phyloP scores from a whole-genome alignment of 2,113 vertebrate genomes.

The Microcebus ravelobensis region DNA sequence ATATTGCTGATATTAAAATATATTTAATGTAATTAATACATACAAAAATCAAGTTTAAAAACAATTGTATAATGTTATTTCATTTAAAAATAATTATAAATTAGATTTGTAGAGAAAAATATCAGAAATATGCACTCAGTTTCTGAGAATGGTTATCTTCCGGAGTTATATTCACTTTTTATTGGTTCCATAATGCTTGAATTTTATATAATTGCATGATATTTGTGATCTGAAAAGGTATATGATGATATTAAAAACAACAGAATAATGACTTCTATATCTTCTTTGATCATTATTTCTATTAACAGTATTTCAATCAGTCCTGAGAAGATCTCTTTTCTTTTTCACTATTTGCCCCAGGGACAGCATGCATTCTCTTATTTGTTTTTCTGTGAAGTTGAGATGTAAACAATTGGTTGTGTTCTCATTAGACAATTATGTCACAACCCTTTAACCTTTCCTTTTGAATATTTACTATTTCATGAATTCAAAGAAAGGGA shows the following conservation, averaged over 20 bases:
- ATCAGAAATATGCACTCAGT: not conserved
- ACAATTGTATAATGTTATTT: not conserved
- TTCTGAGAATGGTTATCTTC: not conserved
- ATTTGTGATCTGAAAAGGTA: not conserved
- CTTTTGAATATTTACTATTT: slow-evolving; percentile 46
- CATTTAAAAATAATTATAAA: slow-evolving; percentile 1
- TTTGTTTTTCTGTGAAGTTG: not conserved
- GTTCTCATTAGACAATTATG: slow-evolving; percentile 15
- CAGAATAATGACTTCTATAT: not conserved
- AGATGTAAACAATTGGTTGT: slow-evolving; percentile 17
- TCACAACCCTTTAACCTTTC: slow-evolving; percentile 3
- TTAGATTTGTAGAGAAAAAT: not conserved
- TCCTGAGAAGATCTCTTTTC: not conserved
- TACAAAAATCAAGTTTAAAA: not conserved
- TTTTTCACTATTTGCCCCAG: not conserved
- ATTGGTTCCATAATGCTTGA: not conserved
- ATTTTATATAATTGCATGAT: not conserved
- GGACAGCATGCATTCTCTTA: fast-evolving
- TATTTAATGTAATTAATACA: not conserved
- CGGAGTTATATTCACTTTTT: not conserved
- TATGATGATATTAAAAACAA: not conserved
- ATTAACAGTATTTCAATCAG: not conserved
- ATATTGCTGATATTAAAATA: not conserved
- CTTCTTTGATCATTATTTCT: not conserved
- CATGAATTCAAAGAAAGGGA: slow-evolving; percentile 29